Evolutionary conservation across 2,888 invertebrate species (phyloP), one percentile per base, ranked within the genome.

Genomic region (Cancer borealis): DNA sequence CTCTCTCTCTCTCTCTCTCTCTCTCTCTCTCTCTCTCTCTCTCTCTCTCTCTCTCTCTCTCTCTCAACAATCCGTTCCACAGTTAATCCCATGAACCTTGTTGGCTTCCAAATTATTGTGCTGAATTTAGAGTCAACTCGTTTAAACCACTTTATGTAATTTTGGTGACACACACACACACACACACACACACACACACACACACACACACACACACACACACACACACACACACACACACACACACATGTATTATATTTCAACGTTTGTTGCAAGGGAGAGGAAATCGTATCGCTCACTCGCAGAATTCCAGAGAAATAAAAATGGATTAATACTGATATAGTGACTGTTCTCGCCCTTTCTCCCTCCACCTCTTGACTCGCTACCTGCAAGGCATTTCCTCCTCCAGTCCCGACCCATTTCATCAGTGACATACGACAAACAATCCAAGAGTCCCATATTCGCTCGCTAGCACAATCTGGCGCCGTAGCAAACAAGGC

Each of bases 101-200:
- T 79, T 79, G 26, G 79, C 30, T 30, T 30, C 26, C 12, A 79
- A 79, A 79, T 79, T 79, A 79, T 79, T 79, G 79, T 79, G 79
- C 30, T 30, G 79, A 26, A 79, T 79, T 79, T 79, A 26, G 30
- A 79, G 79, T 6, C 79, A 79, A 79, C 79, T 30, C 26, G 79
- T 79, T 79, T 79, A 79, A 39, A 30, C 30, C 12, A 30, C 2
- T 30, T 79, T 8, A 79, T 79, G 79, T 30, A 30, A 79, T 79
- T 79, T 30, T 14, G 79, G 12, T 3, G 12, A 26, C 79, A 79
- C 79, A 79, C 79, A 79, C 79, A 79, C 79, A 79, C 30, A 79
- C 79, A 79, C 79, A 79, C 79, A 79, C 79, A 79, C 79, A 79
- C 79, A 79, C 79, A 79, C 79, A 79, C 79, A 79, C 79, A 79